A percentile compares a stretch with the other conserved stretches of the same genome.
Evolutionary conservation across 2,888 invertebrate species (phyloP).

Genomic region (Drosophila prostipennis): DNA sequence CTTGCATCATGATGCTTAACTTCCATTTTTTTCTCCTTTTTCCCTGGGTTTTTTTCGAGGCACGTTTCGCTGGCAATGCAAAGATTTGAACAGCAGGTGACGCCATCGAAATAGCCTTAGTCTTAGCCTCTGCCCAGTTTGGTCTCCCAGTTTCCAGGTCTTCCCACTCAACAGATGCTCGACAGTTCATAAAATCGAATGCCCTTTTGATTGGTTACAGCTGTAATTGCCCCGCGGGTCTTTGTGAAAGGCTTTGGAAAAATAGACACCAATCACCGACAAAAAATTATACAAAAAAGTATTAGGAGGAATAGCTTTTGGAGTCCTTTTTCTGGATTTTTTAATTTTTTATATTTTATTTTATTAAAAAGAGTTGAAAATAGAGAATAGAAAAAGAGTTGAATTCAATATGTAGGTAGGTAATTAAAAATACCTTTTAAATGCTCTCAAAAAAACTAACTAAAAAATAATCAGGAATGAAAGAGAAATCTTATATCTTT

Average conservation of each 20-base stretch:
- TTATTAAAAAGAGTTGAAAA: too few species aligned
- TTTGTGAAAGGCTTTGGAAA: constrained; percentile 64
- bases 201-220: constrained; percentile 78
- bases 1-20: constrained; percentile 67
- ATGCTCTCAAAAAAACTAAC: too few species aligned
- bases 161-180: constrained; percentile 47
- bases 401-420: too few species aligned
- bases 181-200: constrained; percentile 75
- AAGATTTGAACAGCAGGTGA: constrained; percentile 76
- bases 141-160: constrained; percentile 11
- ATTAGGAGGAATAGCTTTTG: neutral
- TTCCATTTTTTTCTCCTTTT: constrained; percentile 1
- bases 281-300: neutral
- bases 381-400: too few species aligned
- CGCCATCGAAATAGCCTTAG: constrained; percentile 57
- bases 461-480: too few species aligned
- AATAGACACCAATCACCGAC: neutral
- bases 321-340: neutral
- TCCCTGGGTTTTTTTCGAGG: constrained; percentile 21
- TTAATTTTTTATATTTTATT: neutral
- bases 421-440: too few species aligned
- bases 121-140: constrained; percentile 17
- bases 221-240: constrained; percentile 60
- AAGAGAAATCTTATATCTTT: too few species aligned
- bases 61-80: constrained; percentile 75